phyloP scores from a whole-genome alignment of 2,888 invertebrate species.

The Petrolisthes cinctipes region DNA sequence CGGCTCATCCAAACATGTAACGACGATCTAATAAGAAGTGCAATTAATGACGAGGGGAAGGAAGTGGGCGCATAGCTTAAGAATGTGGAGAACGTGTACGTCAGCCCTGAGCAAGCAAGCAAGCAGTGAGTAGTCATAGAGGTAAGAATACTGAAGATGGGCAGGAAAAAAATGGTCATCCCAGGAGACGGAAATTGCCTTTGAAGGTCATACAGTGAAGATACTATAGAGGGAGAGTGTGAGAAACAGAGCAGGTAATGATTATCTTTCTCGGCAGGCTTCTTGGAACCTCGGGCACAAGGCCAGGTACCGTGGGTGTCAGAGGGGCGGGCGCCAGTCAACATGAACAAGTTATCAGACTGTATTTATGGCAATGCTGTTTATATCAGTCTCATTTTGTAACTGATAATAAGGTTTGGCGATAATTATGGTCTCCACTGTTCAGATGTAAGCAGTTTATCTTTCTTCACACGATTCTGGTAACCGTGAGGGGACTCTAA shows the following conservation, averaged over 20 bases:
- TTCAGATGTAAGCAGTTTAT: too few relatives aligned
- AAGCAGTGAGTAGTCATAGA: background rate
- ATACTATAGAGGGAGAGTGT: background rate
- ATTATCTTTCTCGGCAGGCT: background rate
- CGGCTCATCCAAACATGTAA: too few relatives aligned
- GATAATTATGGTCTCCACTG: too few relatives aligned
- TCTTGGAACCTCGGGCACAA: constrained; percentile 31
- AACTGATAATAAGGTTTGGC: too few relatives aligned
- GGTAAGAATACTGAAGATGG: background rate
- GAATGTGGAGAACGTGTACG: too few relatives aligned
- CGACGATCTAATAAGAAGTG: too few relatives aligned
- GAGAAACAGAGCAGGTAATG: background rate
- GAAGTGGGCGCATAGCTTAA: too few relatives aligned
- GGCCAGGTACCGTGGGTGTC: constrained; percentile 1
- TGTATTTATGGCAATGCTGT: background rate
- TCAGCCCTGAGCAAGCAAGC: background rate
- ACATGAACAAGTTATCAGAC: background rate
- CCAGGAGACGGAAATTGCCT: background rate
- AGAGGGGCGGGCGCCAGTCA: background rate
- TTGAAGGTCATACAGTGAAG: background rate
- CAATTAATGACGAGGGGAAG: too few relatives aligned
- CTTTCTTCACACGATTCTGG: too few relatives aligned
- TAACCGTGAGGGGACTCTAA: too few relatives aligned
- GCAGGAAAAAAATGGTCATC: background rate
- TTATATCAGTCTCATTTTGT: too few relatives aligned